Evolutionary conservation across 30 jellyfish, hydroid and myxozoan species (phyloP), one percentile per base, ranked within the genome.

Genomic region (Clytia hemisphaerica): DNA sequence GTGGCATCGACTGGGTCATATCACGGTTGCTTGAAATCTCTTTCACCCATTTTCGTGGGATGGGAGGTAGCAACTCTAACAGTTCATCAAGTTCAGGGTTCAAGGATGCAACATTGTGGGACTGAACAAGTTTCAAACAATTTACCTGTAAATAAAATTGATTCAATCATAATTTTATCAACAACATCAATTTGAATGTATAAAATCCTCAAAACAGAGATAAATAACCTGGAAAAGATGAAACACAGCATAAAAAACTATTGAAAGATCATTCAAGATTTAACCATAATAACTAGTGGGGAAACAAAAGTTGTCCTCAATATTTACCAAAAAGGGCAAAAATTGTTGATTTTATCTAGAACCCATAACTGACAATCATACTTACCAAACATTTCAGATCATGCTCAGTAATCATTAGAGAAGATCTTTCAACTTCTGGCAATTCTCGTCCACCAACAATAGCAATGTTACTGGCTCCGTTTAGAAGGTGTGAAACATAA

Each of bases 21-120:
- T 44, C 44, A 21, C 19, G 44, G 36, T 24, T 24, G n/a, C n/a
- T n/a, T n/a, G n/a, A n/a, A 26, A 22, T 24, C 21, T 57, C 70
- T 21, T 80, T 88, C 22, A 85, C 60, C 97, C 97, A 88, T 32
- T 92, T 67, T 42, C 94, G 92, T 32, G 97, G 97, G 48, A 69
- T 34, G 4, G 97, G 81, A 2, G 97, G 97, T 5, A 88, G 76
- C 19, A 73, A 51, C 6, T 67, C 93, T 19, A 88, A 24, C 45
- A 88, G 79, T 57, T 79, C 77, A 4, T 67, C 83, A 59, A 84
- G 63, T 55, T 62, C 79, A 4, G 60, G 37, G 49, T 77, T 72
- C 26, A 84, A 24, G 35, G 48, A n/a, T 14, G 72, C 60, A 27
- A 68, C 27, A 36, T 84, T 74, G 26, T 78, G 79, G 16, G 71